Percentiles rank a stretch among this genome's conserved stretches.
Conservation (phyloP, 2,888 invertebrate species). For the Prosopocoilus inquinatus region DNA sequence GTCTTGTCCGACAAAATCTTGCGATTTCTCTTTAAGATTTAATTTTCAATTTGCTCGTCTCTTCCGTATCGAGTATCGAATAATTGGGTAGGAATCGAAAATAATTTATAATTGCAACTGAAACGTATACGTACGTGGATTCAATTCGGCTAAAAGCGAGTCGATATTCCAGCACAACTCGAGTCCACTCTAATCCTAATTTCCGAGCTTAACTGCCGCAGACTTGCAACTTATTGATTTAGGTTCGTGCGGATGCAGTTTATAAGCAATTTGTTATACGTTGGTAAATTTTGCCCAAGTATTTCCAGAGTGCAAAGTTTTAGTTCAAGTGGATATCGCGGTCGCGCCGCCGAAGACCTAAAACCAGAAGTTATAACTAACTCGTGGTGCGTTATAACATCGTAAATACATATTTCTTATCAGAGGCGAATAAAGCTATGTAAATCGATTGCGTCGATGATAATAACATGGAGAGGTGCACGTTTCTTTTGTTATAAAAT, state of each 20-base stretch:
- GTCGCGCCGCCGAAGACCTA: conserved; percentile 7
- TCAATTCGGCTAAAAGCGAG: conserved; percentile 21
- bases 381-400: background rate
- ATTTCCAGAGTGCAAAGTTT: conserved; percentile 17
- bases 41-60: conserved; percentile 19
- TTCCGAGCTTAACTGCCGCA: conserved; percentile 18
- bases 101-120: conserved; percentile 23
- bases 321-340: conserved; percentile 7
- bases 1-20: too few species aligned
- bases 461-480: background rate
- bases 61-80: conserved; percentile 12
- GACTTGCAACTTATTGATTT: conserved; percentile 18
- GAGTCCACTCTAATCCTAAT: conserved; percentile 19
- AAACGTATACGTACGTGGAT: conserved; percentile 8
- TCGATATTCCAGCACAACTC: conserved; percentile 11
- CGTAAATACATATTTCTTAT: background rate
- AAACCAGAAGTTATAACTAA: background rate
- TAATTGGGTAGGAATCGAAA: conserved; percentile 20
- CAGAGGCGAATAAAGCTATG: background rate
- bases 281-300: conserved; percentile 2
- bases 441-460: background rate
- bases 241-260: conserved; percentile 9
- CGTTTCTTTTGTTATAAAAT: background rate
- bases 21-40: conserved; percentile 11
- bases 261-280: conserved; percentile 11